Evolutionary conservation across 2,113 vertebrate species (phyloP).

Genomic region (Muscicapa adusta): DNA sequence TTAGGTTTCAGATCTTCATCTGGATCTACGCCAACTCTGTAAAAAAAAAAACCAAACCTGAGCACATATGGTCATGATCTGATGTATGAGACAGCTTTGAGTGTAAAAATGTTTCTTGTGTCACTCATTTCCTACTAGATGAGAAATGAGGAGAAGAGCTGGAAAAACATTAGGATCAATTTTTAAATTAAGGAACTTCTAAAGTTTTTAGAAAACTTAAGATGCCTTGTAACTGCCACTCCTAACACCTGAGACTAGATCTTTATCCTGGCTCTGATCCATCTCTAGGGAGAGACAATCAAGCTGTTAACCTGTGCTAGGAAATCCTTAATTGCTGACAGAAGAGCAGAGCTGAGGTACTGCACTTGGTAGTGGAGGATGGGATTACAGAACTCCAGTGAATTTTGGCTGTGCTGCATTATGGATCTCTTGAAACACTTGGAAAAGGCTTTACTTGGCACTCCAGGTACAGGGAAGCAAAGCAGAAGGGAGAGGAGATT

Average conservation of each 20-base stretch:
- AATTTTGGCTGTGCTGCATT: not conserved
- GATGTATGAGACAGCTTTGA: not conserved
- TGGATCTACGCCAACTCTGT: slow-evolving; percentile 75
- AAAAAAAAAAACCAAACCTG: not conserved
- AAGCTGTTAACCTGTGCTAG: not conserved
- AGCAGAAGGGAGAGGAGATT: not conserved
- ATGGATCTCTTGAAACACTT: not conserved
- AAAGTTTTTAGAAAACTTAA: not conserved
- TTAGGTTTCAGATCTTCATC: slow-evolving; percentile 70
- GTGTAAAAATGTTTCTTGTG: not conserved
- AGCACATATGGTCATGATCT: not conserved
- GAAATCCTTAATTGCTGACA: not conserved
- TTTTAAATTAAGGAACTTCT: not conserved
- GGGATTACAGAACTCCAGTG: not conserved
- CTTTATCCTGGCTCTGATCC: not conserved
- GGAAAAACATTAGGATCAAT: not conserved
- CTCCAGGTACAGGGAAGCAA: not conserved
- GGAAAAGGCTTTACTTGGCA: not conserved
- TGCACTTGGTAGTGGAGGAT: not conserved
- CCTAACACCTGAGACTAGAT: not conserved
- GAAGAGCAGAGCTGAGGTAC: not conserved
- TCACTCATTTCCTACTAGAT: not conserved
- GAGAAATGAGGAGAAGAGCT: not conserved
- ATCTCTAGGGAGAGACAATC: not conserved
- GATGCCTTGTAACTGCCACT: not conserved